Evolutionary conservation across 1,140 invertebrate genomes (phyloP).

Genomic region (Onthophagus taurus): DNA sequence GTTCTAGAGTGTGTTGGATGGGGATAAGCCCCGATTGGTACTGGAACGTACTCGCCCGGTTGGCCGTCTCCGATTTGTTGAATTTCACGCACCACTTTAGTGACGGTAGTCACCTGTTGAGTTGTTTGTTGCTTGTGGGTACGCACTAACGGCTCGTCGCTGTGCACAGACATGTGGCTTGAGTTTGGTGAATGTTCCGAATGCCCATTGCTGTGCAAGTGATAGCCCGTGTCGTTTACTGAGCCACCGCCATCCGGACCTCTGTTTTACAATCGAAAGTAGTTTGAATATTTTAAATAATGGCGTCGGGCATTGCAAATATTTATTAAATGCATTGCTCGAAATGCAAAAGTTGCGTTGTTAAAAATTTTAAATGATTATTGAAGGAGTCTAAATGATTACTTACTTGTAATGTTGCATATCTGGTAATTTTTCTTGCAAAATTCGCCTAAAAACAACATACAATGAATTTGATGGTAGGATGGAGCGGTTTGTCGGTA

Average conservation of each 20-base stretch:
- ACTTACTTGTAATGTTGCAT: conserved; percentile 61
- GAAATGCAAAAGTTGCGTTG: too few relatives aligned
- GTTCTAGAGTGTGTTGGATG: conserved; percentile 27
- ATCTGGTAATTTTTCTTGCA: conserved; percentile 53
- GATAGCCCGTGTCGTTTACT: conserved; percentile 33
- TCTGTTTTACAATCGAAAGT: too few relatives aligned
- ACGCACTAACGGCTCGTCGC: conserved; percentile 39
- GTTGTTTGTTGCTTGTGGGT: conserved; percentile 42
- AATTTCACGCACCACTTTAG: conserved; percentile 47
- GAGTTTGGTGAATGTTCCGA: conserved; percentile 42
- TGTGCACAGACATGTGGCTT: conserved; percentile 41
- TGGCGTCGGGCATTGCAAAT: too few relatives aligned
- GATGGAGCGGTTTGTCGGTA: too few relatives aligned
- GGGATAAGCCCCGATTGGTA: conserved; percentile 34
- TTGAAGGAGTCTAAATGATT: conserved; percentile 1
- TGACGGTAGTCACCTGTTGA: conserved; percentile 46
- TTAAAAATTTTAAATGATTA: too few relatives aligned
- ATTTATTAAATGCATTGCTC: too few relatives aligned
- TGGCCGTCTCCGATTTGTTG: conserved; percentile 47
- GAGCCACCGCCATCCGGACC: conserved; percentile 31
- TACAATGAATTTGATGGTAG: conserved; percentile 29
- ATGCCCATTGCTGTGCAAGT: conserved; percentile 41
- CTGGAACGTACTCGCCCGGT: conserved; percentile 41
- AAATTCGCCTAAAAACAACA: conserved; percentile 49
- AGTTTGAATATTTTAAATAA: too few relatives aligned